Evolutionary conservation across 2,797 vertebrate genomes (phyloP), one percentile per base, ranked within the genome.

Genomic region (Sebastes hubbsi): DNA sequence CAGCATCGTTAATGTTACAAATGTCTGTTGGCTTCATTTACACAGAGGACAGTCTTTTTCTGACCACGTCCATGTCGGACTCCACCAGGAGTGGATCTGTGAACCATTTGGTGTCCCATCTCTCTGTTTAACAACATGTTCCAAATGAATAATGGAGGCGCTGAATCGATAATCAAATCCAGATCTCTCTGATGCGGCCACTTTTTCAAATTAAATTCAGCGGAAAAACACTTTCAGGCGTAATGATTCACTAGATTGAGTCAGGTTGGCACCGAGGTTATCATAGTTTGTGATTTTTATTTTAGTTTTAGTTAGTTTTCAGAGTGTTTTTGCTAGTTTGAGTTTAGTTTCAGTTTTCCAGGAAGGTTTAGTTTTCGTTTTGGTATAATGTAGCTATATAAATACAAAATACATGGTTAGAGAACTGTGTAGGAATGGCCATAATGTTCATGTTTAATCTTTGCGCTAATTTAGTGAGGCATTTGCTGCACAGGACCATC

Each of bases 161-260:
- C 29, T 38, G 1, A 61, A 54, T 52, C n/a, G 34, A n/a, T 56
- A 22, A 87, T 83, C n/a, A 63, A 49, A 78, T 63, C 46, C 70
- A 72, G 64, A 67, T n/a, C 1, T 20, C 1, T 42, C 13, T 38
- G 27, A 49, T 56, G 27, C 5, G 46, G 46, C 3, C 64, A 0
- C n/a, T 24, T 61, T 58, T 29, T 64, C 18, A 32, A 55, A 69
- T 27, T 27, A 14, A 32, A 80, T 61, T 4, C n/a, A 16, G 32
- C 2, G 11, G 12, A 72, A 70, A 80, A 46, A 63, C 27, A 46
- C 18, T 36, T 42, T 42, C 29, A 42, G 12, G 30, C 3, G 5
- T 9, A 46, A 25, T 42, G 14, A 81, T 25, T 46, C 16, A 63
- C 24, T 13, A 32, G 46, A 66, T 62, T 16, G 59, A 61, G 2